phyloP scores from a whole-genome alignment of 1,140 invertebrate species.

The Frieseomelitta varia region DNA sequence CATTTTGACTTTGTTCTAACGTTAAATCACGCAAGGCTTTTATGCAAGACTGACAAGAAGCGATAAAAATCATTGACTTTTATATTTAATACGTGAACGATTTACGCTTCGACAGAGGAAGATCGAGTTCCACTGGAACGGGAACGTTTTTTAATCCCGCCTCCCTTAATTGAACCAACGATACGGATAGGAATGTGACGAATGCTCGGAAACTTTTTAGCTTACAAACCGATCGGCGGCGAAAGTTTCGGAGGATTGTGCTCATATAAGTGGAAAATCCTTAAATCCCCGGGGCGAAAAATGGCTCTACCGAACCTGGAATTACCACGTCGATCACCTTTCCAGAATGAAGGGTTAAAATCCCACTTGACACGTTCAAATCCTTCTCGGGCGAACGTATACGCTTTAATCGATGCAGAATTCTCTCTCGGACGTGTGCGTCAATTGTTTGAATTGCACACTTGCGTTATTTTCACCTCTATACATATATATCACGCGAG shows the following conservation, averaged over 20 bases:
- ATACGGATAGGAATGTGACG: slow-evolving; percentile 19
- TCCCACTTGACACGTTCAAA: slow-evolving; percentile 28
- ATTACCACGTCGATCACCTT: slow-evolving; percentile 49
- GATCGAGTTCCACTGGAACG: background rate
- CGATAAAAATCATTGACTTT: background rate
- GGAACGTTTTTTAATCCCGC: slow-evolving; percentile 20
- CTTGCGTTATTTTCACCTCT: no score
- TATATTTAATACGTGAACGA: background rate
- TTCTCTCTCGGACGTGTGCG: no score
- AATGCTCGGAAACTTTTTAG: slow-evolving; percentile 30
- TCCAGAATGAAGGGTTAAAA: background rate
- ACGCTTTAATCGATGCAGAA: background rate
- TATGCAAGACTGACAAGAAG: no score
- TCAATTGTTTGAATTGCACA: no score
- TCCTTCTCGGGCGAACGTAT: background rate
- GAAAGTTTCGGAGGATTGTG: slow-evolving; percentile 34
- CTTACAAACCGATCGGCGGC: slow-evolving; percentile 34
- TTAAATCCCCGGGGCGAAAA: slow-evolving; percentile 22
- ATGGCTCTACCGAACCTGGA: slow-evolving; percentile 26
- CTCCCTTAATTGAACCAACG: background rate
- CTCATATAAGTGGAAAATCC: slow-evolving; percentile 51
- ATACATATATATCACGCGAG: no score
- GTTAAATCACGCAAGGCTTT: no score
- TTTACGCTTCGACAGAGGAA: background rate
- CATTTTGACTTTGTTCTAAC: no score